Conservation (phyloP, 2,797 vertebrate species). For the Arctocebus calabarensis region DNA sequence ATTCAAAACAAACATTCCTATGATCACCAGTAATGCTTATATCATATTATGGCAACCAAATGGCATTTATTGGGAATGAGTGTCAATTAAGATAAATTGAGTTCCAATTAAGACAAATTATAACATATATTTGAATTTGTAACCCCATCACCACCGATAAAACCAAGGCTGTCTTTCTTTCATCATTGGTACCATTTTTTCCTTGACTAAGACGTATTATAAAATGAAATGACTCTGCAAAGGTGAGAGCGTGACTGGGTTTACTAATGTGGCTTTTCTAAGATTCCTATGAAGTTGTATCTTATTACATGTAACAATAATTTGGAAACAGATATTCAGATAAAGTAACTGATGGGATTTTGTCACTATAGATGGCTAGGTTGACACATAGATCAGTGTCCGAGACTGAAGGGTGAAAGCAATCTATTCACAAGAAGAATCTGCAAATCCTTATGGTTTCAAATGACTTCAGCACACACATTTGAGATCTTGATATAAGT, state of each 20-base stretch:
- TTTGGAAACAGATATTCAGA: background rate
- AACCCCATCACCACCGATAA: background rate
- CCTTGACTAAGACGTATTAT: background rate
- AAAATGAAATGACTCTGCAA: background rate
- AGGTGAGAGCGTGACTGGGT: background rate
- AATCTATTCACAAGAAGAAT: background rate
- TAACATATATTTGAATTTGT: conserved; percentile 4
- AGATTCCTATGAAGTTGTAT: background rate
- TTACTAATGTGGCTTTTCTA: background rate
- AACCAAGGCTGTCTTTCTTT: background rate
- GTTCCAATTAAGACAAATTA: background rate
- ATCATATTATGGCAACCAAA: background rate
- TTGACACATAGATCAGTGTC: background rate
- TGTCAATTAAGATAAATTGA: conserved; percentile 5
- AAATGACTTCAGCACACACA: background rate
- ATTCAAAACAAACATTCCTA: background rate
- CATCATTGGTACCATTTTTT: background rate
- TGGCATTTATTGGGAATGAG: background rate
- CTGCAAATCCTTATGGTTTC: background rate
- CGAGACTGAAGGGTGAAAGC: background rate
- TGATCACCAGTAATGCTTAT: background rate
- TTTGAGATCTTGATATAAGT: background rate
- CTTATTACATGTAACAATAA: background rate
- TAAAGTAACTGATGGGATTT: background rate
- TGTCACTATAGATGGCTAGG: background rate